A percentile compares a stretch with the other conserved stretches of the same genome.
phyloP scores from a whole-genome alignment of 1,140 invertebrate genomes.

The Bombus consobrinus region DNA sequence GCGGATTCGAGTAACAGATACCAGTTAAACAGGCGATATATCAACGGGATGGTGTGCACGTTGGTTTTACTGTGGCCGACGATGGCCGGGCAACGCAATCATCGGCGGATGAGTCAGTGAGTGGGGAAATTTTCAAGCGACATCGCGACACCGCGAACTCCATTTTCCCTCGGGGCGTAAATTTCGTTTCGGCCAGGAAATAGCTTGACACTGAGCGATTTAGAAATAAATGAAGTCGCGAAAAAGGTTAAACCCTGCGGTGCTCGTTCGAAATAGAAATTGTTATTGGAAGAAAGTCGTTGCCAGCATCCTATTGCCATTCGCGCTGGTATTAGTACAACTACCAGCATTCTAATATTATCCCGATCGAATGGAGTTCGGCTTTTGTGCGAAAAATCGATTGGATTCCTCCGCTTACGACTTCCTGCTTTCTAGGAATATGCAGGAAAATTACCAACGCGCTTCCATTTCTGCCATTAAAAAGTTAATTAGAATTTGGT shows the following conservation, averaged over 20 bases:
- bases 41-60: not conserved
- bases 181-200: slow-evolving; percentile 47
- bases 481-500: no score
- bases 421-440: not conserved
- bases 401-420: not conserved
- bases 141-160: slow-evolving; percentile 11
- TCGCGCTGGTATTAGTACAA: slow-evolving; percentile 8
- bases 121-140: slow-evolving; percentile 28
- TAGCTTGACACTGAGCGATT: slow-evolving; percentile 45
- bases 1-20: not conserved
- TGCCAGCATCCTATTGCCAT: not conserved
- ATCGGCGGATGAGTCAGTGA: slow-evolving; percentile 10
- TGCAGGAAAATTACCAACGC: not conserved
- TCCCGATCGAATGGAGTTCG: not conserved
- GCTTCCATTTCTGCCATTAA: not conserved
- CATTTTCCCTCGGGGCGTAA: slow-evolving; percentile 39
- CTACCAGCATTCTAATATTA: not conserved
- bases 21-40: slow-evolving; percentile 3
- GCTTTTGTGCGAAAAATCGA: not conserved
- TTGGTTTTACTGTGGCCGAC: not conserved
- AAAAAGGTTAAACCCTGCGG: slow-evolving; percentile 11
- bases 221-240: slow-evolving; percentile 46
- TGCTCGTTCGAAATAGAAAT: slow-evolving; percentile 24
- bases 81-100: not conserved
- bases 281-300: slow-evolving; percentile 5